These are phyloP conservation scores for Phalacrocorax aristotelis DNA, from an alignment of 2,113 vertebrate species.

Conservation along the genomic window DNA sequence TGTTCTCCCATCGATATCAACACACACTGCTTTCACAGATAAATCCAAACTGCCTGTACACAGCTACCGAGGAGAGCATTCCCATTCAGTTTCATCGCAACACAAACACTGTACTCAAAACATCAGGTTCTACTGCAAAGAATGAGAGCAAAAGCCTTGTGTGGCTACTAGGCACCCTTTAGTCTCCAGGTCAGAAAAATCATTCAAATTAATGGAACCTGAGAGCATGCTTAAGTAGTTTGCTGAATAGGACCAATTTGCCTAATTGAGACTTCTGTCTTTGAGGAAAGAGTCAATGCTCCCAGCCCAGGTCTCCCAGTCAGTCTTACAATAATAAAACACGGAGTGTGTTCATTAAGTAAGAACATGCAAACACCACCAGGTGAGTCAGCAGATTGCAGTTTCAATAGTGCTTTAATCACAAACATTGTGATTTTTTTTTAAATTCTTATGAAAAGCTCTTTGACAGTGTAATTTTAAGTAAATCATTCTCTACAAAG, in stretches of 20 bases:
- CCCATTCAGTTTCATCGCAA: background rate
- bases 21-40: background rate
- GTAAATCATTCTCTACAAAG: conserved; percentile 11
- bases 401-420: conserved; percentile 41
- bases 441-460: conserved; percentile 30
- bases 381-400: conserved; percentile 47
- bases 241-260: conserved; percentile 8
- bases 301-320: background rate
- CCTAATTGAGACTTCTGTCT: background rate
- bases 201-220: background rate
- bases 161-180: background rate
- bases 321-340: conserved; percentile 7
- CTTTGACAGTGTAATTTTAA: conserved; percentile 23
- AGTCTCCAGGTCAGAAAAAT: background rate
- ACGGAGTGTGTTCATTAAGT: background rate
- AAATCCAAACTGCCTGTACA: background rate
- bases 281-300: background rate
- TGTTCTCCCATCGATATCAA: background rate
- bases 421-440: background rate
- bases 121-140: background rate
- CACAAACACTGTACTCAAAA: background rate
- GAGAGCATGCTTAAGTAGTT: background rate
- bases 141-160: background rate
- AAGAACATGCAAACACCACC: conserved; percentile 30
- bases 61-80: background rate